phyloP scores from a whole-genome alignment of 2,113 vertebrate species.

The Muntiacus muntjak region DNA sequence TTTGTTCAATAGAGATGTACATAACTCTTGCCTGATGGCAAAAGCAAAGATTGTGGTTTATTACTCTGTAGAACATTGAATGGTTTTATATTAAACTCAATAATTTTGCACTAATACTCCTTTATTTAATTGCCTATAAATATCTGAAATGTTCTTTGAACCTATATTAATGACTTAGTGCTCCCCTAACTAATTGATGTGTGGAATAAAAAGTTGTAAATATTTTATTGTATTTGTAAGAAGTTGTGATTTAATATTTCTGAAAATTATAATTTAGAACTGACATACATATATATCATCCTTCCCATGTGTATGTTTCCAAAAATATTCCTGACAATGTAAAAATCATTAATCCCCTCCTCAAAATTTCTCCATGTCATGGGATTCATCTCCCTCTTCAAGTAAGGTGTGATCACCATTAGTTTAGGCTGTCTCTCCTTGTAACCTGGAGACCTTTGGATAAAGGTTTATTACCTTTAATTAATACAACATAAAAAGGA shows the following conservation, averaged over 20 bases:
- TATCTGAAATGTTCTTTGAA: neutral
- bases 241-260: neutral
- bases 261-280: neutral
- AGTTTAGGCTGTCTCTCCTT: neutral
- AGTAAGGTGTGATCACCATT: neutral
- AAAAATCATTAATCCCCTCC: neutral
- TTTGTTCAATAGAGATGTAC: neutral
- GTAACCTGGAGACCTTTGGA: neutral
- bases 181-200: neutral
- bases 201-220: neutral
- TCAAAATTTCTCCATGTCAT: neutral
- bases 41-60: neutral
- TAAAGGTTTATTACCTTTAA: neutral
- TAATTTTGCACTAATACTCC: neutral
- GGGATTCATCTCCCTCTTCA: neutral
- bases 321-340: neutral
- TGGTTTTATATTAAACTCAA: neutral
- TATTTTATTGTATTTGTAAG: neutral
- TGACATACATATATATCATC: neutral
- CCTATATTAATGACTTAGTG: neutral
- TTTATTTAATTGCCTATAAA: neutral
- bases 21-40: neutral
- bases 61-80: neutral
- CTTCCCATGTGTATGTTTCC: neutral
- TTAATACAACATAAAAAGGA: neutral